A percentile compares a stretch with the other conserved stretches of the same genome.
Evolutionary conservation across 2,888 invertebrate species (phyloP).

Genomic region (Lutraria lutraria): DNA sequence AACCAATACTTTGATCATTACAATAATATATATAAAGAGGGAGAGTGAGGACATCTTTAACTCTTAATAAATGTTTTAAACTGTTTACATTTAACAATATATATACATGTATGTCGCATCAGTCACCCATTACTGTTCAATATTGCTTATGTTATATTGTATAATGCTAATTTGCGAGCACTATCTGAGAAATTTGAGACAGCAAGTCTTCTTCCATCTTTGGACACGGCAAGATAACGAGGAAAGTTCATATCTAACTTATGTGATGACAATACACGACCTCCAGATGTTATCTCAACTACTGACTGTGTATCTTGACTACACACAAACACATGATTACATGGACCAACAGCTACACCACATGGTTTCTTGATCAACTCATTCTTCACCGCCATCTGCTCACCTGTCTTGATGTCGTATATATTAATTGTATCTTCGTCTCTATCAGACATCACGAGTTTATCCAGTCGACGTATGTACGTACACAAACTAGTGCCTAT

Average conservation of each 20-base stretch:
- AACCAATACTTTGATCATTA: no score
- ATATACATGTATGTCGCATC: no score
- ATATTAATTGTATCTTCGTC: slow-evolving; percentile 28
- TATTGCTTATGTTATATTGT: background rate
- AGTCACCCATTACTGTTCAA: no score
- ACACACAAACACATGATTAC: slow-evolving; percentile 28
- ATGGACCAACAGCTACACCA: slow-evolving; percentile 15
- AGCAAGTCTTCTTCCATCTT: slow-evolving; percentile 14
- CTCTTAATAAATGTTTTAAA: no score
- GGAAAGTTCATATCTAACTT: slow-evolving; percentile 1
- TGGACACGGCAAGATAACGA: background rate
- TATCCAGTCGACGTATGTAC: slow-evolving; percentile 7
- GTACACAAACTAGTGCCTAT: background rate
- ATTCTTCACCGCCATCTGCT: slow-evolving; percentile 5
- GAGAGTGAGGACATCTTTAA: no score
- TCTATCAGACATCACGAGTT: slow-evolving; percentile 29
- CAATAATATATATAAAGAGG: no score
- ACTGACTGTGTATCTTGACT: background rate
- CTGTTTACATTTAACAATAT: no score
- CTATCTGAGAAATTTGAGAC: background rate
- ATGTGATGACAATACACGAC: no score
- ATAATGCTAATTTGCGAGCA: slow-evolving; percentile 12
- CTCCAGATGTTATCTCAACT: no score
- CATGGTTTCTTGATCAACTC: slow-evolving; percentile 17
- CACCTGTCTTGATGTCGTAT: slow-evolving; percentile 20